Conservation (phyloP, 2,797 vertebrate species). For the Octomys mimax region DNA sequence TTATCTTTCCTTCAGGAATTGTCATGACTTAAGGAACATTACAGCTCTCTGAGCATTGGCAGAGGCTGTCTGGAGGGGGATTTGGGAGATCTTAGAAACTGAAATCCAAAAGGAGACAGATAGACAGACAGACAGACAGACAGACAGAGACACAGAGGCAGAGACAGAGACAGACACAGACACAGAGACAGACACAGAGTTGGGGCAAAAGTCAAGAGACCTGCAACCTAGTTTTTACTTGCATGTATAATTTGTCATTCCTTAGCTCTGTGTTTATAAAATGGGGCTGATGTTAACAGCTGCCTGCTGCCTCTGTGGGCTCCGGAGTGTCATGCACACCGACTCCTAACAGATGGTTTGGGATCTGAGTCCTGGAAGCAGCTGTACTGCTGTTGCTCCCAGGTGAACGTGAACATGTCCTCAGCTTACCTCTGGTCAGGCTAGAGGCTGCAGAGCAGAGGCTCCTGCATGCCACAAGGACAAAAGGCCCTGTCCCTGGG, state of each 20-base stretch:
- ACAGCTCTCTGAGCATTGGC: not conserved
- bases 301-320: not conserved
- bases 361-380: not conserved
- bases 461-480: not conserved
- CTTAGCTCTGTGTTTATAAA: not conserved
- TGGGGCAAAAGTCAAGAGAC: not conserved
- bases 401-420: not conserved
- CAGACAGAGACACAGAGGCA: no score
- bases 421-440: not conserved
- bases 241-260: not conserved
- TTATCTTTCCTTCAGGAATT: slow-evolving; percentile 1
- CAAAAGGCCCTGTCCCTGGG: not conserved
- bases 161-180: not conserved
- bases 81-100: not conserved
- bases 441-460: not conserved
- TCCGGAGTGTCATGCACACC: not conserved
- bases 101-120: not conserved
- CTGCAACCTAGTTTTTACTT: not conserved
- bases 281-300: not conserved
- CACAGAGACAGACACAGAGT: not conserved
- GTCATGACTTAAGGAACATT: slow-evolving; percentile 4
- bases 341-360: not conserved
- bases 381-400: not conserved
- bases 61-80: not conserved
- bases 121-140: not conserved